Evolutionary conservation across 2,113 vertebrate genomes (phyloP), one percentile per base, ranked within the genome.

Genomic region (Sigmodon hispidus): DNA sequence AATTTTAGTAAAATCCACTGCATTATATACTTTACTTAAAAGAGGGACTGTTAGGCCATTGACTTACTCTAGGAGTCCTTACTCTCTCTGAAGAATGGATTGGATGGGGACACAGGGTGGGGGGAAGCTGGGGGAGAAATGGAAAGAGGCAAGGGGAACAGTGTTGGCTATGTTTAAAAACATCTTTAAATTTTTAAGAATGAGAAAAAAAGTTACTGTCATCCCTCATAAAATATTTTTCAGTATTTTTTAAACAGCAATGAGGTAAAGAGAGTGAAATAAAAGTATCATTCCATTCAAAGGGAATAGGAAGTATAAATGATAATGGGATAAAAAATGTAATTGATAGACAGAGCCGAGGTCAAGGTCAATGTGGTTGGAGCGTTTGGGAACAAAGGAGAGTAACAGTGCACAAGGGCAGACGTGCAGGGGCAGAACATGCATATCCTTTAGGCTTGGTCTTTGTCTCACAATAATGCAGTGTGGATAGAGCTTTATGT

Each of bases 231-330:
- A 81, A 88, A n/a, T 76, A 34, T 36, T 67, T 55, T 31, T 72
- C 40, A 45, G 40, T 90, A 40, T n/a, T 65, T 75, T 73, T 65
- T 21, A 50, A 96, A 70, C 31, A 43, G 55, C 61, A 95, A 85
- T 0, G 0, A 94, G 26, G 45, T 76, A 3, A 88, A 80, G 34
- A 88, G 22, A 19, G 19, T 34, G 77, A 69, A 80, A 65, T 88
- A 26, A 67, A 50, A 63, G 50, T 4, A 36, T 43, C 40, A 4
- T 16, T 75, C 26, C 63, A 26, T 8, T n/a, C 43, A 69, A 36
- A 12, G 5, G 19, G 8, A 70, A 65, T 70, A 77, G 2, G 29
- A 90, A 21, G 3, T 0, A 48, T n/a, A 84, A 17, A 22, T 48
- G 4, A 80, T 10, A 17, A 6, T 3, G 31, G 31, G 36, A 81